Base-by-base conservation (phyloP, 2,888 invertebrate species). In the Coremacera marginata region DNA sequence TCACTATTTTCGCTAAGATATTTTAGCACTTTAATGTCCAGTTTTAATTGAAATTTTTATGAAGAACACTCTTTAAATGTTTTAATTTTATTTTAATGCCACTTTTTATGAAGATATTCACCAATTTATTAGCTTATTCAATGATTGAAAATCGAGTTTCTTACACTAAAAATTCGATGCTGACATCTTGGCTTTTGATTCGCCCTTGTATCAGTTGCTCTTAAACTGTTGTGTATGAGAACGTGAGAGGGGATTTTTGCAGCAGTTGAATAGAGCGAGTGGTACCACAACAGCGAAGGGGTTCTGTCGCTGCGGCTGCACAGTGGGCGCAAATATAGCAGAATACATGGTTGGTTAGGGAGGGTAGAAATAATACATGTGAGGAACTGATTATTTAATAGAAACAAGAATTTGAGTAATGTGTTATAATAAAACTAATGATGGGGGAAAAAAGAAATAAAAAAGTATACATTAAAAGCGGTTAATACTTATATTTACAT, bases 161-260 rank as follows among this genome's bases (percentile, higher is more conserved):
- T 81, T 82, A 71, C 75, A 78, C 78, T 79, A 81, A 81, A 79
- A 79, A 67, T 81, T 80, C 57, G 27, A 75, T 77, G 82, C 82
- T 81, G 82, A 82, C 82, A 81, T 82, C 81, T 80, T 80, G 78
- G 77, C 78, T 81, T 81, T 79, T 78, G 79, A 78, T 78, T 81
- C 79, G 81, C 75, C 74, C 78, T 81, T 79, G 78, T 70, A 25
- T 51, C 80, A 81, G 78, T 77, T 57, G 62, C 11, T 80, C 73
- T 79, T 70, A 80, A 82, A 81, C 81, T 82, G 76, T 80, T 27
- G 4, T 14, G 27, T 34, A 22, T 16, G 34, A 27, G 62, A n/a
- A 49, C 19, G 57, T 34, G 67, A 74, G 74, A 75, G 52, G 16
- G 22, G 51, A 3, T 19, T 70, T 70, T 62, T 52, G 34, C 37